Percentiles rank a stretch among this genome's conserved stretches.
Conservation (phyloP, 2,888 invertebrate genomes). For the Callyntrura guangdongensis region DNA sequence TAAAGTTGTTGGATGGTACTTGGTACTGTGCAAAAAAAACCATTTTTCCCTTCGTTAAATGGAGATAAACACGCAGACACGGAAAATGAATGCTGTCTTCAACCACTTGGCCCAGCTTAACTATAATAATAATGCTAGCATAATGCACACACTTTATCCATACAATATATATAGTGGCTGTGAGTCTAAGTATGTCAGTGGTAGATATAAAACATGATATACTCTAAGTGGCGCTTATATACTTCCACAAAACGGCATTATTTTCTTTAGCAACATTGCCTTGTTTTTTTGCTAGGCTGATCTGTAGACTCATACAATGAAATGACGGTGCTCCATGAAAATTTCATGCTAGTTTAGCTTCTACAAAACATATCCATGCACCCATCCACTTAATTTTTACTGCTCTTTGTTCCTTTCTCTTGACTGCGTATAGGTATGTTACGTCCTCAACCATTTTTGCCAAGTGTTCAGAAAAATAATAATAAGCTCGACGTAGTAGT, state of each 20-base stretch:
- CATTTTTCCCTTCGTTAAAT: conserved; percentile 36
- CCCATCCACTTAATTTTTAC: neutral
- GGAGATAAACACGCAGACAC: conserved; percentile 53
- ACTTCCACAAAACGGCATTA: too few species aligned
- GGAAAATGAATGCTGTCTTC: conserved; percentile 43
- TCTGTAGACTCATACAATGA: too few species aligned
- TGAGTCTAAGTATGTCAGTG: neutral
- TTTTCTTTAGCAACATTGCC: neutral
- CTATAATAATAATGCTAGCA: neutral
- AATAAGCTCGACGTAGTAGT: conserved; percentile 1
- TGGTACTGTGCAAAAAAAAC: conserved; percentile 26
- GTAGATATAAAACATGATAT: neutral
- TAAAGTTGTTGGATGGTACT: too few species aligned
- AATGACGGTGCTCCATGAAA: conserved; percentile 13
- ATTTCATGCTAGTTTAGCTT: neutral
- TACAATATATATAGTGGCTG: neutral
- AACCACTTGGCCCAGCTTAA: conserved; percentile 44
- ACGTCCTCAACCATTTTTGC: neutral
- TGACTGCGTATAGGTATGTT: neutral
- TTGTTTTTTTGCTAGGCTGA: conserved; percentile 1
- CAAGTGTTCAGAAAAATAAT: neutral
- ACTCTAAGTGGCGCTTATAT: too few species aligned
- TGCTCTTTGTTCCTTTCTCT: conserved; percentile 45
- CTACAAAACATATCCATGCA: too few species aligned
- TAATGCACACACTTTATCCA: neutral